These are phyloP conservation scores for Calyptomena viridis DNA, from an alignment of 2,113 vertebrate species.

Conservation along the genomic window DNA sequence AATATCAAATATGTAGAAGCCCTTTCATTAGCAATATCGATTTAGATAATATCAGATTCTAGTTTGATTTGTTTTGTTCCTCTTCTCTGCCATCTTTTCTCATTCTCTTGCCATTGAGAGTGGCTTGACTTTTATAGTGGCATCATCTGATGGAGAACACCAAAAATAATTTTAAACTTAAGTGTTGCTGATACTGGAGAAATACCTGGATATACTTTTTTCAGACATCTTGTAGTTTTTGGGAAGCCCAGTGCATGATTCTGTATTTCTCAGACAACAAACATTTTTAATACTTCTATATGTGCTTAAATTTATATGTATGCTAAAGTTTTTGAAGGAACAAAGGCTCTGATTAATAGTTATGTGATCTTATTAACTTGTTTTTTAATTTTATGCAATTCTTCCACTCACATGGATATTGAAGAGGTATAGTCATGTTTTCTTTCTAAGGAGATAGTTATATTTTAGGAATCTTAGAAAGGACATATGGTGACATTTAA, in stretches of 20 bases:
- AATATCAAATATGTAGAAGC: neutral
- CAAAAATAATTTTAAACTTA: neutral
- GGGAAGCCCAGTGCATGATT: neutral
- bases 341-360: neutral
- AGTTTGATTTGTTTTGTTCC: neutral
- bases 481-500: neutral
- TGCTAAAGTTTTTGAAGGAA: neutral
- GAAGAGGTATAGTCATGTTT: neutral
- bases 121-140: neutral
- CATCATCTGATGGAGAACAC: neutral
- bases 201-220: neutral
- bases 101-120: neutral
- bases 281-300: neutral
- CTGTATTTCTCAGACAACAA: neutral
- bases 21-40: neutral
- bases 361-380: neutral
- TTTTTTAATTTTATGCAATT: neutral
- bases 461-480: neutral
- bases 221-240: neutral
- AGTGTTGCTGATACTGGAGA: neutral
- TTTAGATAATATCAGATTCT: neutral
- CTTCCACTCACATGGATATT: neutral
- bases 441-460: neutral
- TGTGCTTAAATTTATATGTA: neutral
- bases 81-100: neutral